These are phyloP conservation scores for Gallinago paraguaiae DNA, from an alignment of 2,113 vertebrate genomes.

Conservation along the genomic window DNA sequence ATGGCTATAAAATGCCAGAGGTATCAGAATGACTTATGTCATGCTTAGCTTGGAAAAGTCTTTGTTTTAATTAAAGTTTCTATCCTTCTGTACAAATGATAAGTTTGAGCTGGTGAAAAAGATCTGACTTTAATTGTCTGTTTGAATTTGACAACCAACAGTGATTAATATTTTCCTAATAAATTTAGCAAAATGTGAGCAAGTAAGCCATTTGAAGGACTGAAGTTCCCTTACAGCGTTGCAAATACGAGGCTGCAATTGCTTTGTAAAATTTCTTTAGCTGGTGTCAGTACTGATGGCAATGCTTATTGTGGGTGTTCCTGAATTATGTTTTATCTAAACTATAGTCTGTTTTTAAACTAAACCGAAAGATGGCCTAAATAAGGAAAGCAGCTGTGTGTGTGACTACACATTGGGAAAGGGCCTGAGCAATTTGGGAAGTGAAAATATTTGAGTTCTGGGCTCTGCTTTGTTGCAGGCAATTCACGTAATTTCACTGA, in stretches of 20 bases:
- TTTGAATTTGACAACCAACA: neutral
- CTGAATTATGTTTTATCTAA: neutral
- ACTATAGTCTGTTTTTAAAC: neutral
- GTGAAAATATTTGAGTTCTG: neutral
- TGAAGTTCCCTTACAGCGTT: neutral
- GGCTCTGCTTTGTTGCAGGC: neutral
- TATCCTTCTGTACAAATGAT: neutral
- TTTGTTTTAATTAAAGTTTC: neutral
- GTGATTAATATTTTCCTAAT: neutral
- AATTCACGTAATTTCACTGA: neutral
- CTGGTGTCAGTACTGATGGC: neutral
- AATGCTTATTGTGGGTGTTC: neutral
- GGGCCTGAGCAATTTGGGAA: neutral
- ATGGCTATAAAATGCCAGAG: neutral
- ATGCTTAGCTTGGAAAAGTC: neutral
- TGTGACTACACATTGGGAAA: neutral
- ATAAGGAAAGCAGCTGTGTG: neutral
- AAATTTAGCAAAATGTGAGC: neutral
- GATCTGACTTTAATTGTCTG: neutral
- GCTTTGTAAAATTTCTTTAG: neutral
- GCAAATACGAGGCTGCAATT: neutral
- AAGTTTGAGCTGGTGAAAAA: neutral
- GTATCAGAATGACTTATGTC: neutral
- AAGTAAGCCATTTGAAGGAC: neutral
- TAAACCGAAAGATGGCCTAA: neutral